Base-by-base conservation (phyloP, 2,888 invertebrate genomes). In the Plagiodera versicolora region DNA sequence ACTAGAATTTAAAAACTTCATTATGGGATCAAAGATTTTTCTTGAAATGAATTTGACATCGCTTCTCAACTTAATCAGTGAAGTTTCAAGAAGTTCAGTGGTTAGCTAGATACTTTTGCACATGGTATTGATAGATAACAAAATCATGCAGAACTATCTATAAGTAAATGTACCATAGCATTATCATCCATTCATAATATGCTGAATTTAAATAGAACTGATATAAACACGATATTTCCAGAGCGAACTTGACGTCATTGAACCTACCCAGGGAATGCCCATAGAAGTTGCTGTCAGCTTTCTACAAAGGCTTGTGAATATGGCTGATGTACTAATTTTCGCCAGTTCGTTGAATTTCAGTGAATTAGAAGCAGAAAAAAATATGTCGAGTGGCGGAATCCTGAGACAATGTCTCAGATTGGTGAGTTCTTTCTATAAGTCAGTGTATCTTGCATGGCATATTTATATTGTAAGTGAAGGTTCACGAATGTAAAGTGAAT, bases 351-450 rank as follows among this genome's bases (percentile, higher is more conserved):
- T 98, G 60, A 98, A 96, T 84, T 98, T 99, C 77, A 94, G 94
- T 20, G 99, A 99, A 80, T 83, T 99, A 47, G 99, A 99, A 81
- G 95, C 97, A 0, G 99, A 99, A 83, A 99, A 99, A 83, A 99
- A 98, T 79, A 99, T 99, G 98, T 96, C 97, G 51, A 94, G 94
- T 73, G 99, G 99, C n/a, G 98, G 98, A 49, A 99, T 99, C 71
- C 83, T 99, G 57, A 83, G 99, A 59, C 99, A 99, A 82, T 98
- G 98, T 79, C 85, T 99, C 61, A 84, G 99, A 79, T 83, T 99
- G 85, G 94, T 91, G 79, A 84, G 88, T 81, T n/a, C 9, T 11
- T 10, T 4, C 1, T 0, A 16, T 54, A 9, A n/a, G n/a, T 45
- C 11, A 20, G 11, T 54, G 48, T n/a, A n/a, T n/a, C n/a, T n/a